phyloP scores from a whole-genome alignment of 2,888 invertebrate species.

The Microchrysa polita region DNA sequence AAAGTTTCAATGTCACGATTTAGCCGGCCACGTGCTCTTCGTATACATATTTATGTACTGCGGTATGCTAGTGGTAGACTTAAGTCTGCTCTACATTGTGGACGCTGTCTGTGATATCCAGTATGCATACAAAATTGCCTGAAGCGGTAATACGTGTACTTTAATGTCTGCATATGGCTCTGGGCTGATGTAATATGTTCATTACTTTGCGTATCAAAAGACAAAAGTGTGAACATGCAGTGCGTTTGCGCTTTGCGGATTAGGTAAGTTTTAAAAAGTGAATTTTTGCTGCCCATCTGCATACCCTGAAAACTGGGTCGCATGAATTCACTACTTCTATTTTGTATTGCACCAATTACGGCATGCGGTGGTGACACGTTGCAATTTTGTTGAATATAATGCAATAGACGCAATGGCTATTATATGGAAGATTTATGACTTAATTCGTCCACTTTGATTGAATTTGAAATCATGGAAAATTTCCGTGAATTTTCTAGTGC shows the following conservation, averaged over 20 bases:
- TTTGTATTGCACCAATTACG: constrained; percentile 36
- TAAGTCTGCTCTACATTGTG: not conserved
- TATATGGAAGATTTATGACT: not conserved
- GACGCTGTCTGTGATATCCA: not conserved
- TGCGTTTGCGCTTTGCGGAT: constrained; percentile 7
- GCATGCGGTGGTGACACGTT: not conserved
- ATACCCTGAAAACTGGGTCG: constrained; percentile 29
- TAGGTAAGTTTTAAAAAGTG: constrained; percentile 30
- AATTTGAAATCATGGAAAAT: too few relatives aligned
- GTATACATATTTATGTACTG: too few relatives aligned
- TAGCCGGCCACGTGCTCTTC: constrained; percentile 17
- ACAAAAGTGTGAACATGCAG: not conserved
- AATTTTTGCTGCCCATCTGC: constrained; percentile 14
- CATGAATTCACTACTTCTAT: constrained; percentile 36
- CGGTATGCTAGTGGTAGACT: constrained; percentile 4
- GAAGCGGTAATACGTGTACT: constrained; percentile 9
- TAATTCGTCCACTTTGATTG: not conserved
- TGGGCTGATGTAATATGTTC: constrained; percentile 39
- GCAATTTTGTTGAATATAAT: constrained; percentile 21
- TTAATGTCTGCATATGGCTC: constrained; percentile 15
- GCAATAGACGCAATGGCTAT: not conserved
- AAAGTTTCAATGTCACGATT: constrained; percentile 35
- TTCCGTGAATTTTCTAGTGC: too few relatives aligned
- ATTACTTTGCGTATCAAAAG: constrained; percentile 26
- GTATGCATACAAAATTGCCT: not conserved